These are phyloP conservation scores for Tribolium madens DNA, from an alignment of 1,140 invertebrate species.

Conservation along the genomic window DNA sequence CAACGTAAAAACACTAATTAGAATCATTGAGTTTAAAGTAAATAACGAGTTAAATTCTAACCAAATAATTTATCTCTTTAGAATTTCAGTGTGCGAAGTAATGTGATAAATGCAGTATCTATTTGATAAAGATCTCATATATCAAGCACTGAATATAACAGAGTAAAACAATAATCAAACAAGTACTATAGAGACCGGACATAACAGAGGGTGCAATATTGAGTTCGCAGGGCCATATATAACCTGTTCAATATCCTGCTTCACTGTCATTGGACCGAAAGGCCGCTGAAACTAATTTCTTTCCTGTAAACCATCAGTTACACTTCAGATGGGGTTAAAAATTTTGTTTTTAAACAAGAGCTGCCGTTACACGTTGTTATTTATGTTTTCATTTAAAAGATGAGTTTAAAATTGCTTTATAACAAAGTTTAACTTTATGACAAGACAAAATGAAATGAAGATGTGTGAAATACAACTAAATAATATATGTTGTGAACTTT, in stretches of 20 bases:
- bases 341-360: conserved; percentile 14
- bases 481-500: conserved; percentile 34
- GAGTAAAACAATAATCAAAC: conserved; percentile 56
- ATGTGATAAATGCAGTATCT: conserved; percentile 36
- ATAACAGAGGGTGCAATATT: conserved; percentile 53
- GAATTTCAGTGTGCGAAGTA: not conserved
- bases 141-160: conserved; percentile 51
- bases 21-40: conserved; percentile 12
- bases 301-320: conserved; percentile 47
- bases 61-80: not conserved
- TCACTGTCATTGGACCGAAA: conserved; percentile 50
- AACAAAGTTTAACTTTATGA: conserved; percentile 3
- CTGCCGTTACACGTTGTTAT: not conserved
- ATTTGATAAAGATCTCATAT: conserved; percentile 51
- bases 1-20: conserved; percentile 21
- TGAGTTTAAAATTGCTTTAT: conserved; percentile 16
- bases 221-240: conserved; percentile 54
- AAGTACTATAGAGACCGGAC: conserved; percentile 54
- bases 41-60: conserved; percentile 8
- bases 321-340: conserved; percentile 2
- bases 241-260: conserved; percentile 56
- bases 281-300: conserved; percentile 55
- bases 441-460: conserved; percentile 26
- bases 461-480: conserved; percentile 20
- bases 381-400: conserved; percentile 11